Percentiles rank a stretch among this genome's conserved stretches.
Conservation (phyloP, 2,888 invertebrate genomes). For the Pasiphila rectangulata region DNA sequence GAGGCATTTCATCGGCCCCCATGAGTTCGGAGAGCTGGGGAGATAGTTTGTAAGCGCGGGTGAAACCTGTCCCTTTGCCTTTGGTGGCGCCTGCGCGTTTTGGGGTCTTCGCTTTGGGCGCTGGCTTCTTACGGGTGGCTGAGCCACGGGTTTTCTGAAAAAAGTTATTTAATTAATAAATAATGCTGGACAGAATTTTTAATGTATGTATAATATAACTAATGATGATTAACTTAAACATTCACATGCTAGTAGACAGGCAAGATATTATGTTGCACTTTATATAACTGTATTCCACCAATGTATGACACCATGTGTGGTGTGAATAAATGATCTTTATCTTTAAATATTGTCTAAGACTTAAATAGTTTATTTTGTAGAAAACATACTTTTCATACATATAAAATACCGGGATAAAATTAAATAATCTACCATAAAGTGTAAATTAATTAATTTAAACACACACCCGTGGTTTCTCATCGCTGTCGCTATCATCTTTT, state of each 20-base stretch:
- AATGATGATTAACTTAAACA: too few relatives aligned
- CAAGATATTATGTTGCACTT: too few relatives aligned
- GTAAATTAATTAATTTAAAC: not conserved
- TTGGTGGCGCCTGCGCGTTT: slow-evolving; percentile 34
- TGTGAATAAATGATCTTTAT: too few relatives aligned
- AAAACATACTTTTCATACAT: too few relatives aligned
- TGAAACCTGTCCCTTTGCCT: slow-evolving; percentile 86
- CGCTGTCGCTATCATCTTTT: slow-evolving; percentile 34
- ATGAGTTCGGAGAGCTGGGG: slow-evolving; percentile 91
- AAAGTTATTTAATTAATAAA: not conserved
- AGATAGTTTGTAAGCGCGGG: slow-evolving; percentile 90
- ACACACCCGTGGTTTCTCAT: slow-evolving; percentile 37
- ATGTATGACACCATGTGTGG: too few relatives aligned
- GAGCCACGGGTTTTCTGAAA: slow-evolving; percentile 44
- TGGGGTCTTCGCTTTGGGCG: slow-evolving; percentile 54
- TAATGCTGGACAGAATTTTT: not conserved
- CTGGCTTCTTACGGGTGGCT: slow-evolving; percentile 73
- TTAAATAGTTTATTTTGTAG: too few relatives aligned
- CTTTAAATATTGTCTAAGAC: too few relatives aligned
- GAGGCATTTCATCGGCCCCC: slow-evolving; percentile 90
- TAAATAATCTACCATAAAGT: too few relatives aligned
- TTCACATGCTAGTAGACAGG: too few relatives aligned
- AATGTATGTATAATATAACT: too few relatives aligned
- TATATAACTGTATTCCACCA: too few relatives aligned
- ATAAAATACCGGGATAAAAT: too few relatives aligned